Percentiles rank a stretch among this genome's conserved stretches.
phyloP scores from a whole-genome alignment of 2,797 vertebrate species.

The Amazonetta brasiliensis region DNA sequence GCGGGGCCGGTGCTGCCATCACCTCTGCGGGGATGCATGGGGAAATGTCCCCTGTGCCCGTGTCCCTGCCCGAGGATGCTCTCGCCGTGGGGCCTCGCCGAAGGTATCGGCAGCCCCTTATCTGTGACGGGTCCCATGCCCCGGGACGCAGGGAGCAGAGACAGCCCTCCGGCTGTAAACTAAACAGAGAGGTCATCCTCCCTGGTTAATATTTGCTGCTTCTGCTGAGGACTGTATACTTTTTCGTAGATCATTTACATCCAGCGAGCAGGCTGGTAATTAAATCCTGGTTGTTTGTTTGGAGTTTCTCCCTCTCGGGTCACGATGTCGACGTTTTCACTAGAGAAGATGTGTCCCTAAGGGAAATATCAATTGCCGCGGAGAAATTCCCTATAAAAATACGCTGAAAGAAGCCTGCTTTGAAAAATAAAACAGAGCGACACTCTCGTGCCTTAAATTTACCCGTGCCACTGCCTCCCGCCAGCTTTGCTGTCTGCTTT shows the following conservation, averaged over 20 bases:
- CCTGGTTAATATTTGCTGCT: slow-evolving; percentile 74
- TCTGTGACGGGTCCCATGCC: slow-evolving; percentile 70
- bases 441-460: slow-evolving; percentile 23
- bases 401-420: slow-evolving; percentile 51
- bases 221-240: slow-evolving; percentile 68
- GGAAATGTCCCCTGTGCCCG: neutral
- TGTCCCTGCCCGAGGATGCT: accelerated
- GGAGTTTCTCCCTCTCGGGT: slow-evolving; percentile 74
- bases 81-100: neutral
- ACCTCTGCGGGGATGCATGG: neutral
- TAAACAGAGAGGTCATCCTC: slow-evolving; percentile 76
- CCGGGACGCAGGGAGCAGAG: slow-evolving; percentile 68
- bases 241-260: slow-evolving; percentile 74
- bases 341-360: slow-evolving; percentile 76
- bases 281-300: slow-evolving; percentile 75
- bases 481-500: neutral
- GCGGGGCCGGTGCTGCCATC: neutral
- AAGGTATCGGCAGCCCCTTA: slow-evolving; percentile 50
- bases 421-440: slow-evolving; percentile 28
- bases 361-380: slow-evolving; percentile 57
- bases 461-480: neutral
- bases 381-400: slow-evolving; percentile 60
- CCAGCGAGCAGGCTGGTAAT: slow-evolving; percentile 72
- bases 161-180: slow-evolving; percentile 66
- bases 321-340: slow-evolving; percentile 77